These are phyloP conservation scores for Hemicentrotus pulcherrimus DNA, from an alignment of 35 echinoderm and acorn worm species.

Conservation along the genomic window DNA sequence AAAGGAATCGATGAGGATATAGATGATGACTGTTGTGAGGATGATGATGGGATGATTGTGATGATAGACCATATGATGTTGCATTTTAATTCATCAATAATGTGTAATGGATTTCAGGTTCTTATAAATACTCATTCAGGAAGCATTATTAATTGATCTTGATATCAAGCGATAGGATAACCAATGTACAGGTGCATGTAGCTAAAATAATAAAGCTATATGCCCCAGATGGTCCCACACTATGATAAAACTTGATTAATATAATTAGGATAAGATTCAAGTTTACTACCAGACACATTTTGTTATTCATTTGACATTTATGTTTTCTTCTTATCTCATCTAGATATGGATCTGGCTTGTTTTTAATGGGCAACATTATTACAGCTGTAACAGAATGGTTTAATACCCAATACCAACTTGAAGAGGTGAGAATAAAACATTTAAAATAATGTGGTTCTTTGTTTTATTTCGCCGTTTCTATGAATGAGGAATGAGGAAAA, in stretches of 20 bases:
- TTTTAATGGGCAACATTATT: conserved; percentile 60
- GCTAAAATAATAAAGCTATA: too few species aligned
- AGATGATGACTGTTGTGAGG: background rate
- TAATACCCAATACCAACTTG: conserved; percentile 54
- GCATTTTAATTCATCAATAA: background rate
- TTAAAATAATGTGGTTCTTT: background rate
- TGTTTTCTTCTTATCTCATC: background rate
- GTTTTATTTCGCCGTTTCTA: background rate
- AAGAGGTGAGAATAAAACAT: conserved; percentile 58
- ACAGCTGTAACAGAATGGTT: conserved; percentile 68
- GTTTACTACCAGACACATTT: too few species aligned
- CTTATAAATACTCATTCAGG: too few species aligned
- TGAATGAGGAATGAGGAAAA: too few species aligned
- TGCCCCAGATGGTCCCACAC: too few species aligned
- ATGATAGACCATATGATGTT: background rate
- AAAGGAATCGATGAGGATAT: background rate
- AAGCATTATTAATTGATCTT: too few species aligned
- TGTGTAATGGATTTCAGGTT: too few species aligned
- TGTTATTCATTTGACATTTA: too few species aligned
- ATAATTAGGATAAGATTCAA: too few species aligned
- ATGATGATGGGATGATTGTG: background rate
- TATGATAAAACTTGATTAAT: too few species aligned
- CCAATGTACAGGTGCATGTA: too few species aligned
- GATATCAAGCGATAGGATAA: too few species aligned
- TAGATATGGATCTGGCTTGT: conserved; percentile 57